These are phyloP conservation scores for Channa argus DNA, from an alignment of 2,113 vertebrate genomes.

Conservation along the genomic window DNA sequence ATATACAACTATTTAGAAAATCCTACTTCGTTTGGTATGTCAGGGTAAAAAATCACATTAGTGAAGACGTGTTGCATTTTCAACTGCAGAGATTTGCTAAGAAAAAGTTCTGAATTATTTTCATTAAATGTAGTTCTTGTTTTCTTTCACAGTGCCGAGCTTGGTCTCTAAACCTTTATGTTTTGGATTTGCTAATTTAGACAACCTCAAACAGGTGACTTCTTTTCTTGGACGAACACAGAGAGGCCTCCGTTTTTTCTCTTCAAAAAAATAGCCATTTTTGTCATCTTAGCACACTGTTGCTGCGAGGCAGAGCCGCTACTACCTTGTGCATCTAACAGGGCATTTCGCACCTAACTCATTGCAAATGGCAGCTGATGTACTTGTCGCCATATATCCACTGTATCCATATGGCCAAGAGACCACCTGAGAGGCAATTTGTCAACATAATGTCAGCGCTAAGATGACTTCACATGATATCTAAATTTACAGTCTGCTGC, in stretches of 20 bases:
- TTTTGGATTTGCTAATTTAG: constrained; percentile 5
- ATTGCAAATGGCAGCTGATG: constrained; percentile 62
- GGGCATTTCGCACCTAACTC: constrained; percentile 48
- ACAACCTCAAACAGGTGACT: constrained; percentile 27
- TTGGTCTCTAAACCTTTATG: too few relatives aligned
- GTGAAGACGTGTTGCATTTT: neutral
- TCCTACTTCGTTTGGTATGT: neutral
- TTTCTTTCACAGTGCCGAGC: too few relatives aligned
- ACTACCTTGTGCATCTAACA: constrained; percentile 30
- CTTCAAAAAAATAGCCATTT: neutral
- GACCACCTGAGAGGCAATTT: constrained; percentile 75
- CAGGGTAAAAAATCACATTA: neutral
- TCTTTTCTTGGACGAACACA: neutral
- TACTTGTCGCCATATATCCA: constrained; percentile 50
- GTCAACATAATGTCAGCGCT: constrained; percentile 76
- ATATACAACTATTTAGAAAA: constrained; percentile 34
- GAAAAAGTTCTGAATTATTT: too few relatives aligned
- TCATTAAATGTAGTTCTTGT: too few relatives aligned
- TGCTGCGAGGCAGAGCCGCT: constrained; percentile 46
- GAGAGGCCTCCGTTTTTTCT: constrained; percentile 11
- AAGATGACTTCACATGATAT: constrained; percentile 72
- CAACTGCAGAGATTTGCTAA: neutral
- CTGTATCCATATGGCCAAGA: constrained; percentile 53
- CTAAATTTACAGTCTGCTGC: constrained; percentile 70
- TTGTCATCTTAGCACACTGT: constrained; percentile 29